Conservation (phyloP, 2,113 vertebrate genomes). For the Mungos mungo region DNA sequence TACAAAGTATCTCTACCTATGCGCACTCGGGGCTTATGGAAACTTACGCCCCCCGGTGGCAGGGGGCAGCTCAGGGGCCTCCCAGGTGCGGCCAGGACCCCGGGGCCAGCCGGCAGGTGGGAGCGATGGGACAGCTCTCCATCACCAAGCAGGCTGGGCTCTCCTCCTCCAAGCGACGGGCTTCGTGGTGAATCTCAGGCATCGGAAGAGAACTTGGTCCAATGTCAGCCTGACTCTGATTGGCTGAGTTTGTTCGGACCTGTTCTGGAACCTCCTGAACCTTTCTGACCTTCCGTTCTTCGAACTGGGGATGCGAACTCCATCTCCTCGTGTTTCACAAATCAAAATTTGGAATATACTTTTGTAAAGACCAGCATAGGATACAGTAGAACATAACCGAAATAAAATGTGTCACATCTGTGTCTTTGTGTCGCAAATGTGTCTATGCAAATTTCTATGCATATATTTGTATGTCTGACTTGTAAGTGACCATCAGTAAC, state of each 20-base stretch:
- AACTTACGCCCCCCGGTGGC: not conserved
- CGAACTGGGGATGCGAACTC: not conserved
- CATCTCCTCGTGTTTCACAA: not conserved
- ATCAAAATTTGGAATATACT: not conserved
- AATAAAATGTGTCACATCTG: not conserved
- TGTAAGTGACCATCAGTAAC: not conserved
- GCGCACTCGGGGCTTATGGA: accelerated
- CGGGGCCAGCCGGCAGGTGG: too few relatives aligned
- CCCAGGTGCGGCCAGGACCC: accelerated
- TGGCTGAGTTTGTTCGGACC: not conserved
- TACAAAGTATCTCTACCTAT: accelerated
- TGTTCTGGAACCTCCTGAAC: not conserved
- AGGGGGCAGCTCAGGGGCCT: accelerated
- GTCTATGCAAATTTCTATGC: too few relatives aligned
- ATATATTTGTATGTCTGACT: not conserved
- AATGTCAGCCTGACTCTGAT: not conserved
- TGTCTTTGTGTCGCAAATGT: too few relatives aligned
- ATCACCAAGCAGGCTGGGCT: not conserved
- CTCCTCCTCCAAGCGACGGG: not conserved
- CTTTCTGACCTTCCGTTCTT: not conserved
- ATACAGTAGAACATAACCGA: not conserved
- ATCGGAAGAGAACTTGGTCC: not conserved
- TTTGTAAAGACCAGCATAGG: not conserved
- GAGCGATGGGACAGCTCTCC: accelerated
- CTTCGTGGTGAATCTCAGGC: accelerated